These are phyloP conservation scores for Arnoldichthys spilopterus DNA, from an alignment of 2,797 vertebrate species.

Conservation along the genomic window DNA sequence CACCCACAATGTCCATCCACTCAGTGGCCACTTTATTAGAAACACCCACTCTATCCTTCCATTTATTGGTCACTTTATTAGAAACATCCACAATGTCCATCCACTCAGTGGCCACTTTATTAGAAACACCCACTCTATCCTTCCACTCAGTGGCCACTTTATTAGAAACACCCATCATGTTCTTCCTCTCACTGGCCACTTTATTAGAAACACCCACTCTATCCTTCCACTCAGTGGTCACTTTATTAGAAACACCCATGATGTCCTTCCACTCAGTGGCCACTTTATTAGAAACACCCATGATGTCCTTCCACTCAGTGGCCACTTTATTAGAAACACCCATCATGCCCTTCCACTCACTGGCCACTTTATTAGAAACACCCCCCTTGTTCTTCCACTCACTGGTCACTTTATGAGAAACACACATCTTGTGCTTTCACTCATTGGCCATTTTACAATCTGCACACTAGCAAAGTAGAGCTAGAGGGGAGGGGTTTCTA, in stretches of 20 bases:
- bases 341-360: neutral
- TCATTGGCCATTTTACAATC: neutral
- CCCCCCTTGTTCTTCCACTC: neutral
- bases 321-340: neutral
- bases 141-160: too few relatives aligned
- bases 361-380: neutral
- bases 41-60: too few relatives aligned
- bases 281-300: neutral
- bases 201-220: too few relatives aligned
- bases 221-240: neutral
- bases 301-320: neutral
- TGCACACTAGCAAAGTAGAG: neutral
- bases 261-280: neutral
- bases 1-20: too few relatives aligned
- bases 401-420: neutral
- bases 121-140: too few relatives aligned
- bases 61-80: too few relatives aligned
- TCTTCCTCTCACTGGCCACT: too few relatives aligned
- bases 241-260: neutral
- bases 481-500: neutral
- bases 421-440: neutral
- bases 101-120: too few relatives aligned
- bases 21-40: too few relatives aligned
- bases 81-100: too few relatives aligned
- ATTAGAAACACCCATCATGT: too few relatives aligned